Percentiles rank a stretch among this genome's conserved stretches.
phyloP scores from a whole-genome alignment of 2,797 vertebrate species.

The Ambastaia sidthimunki region DNA sequence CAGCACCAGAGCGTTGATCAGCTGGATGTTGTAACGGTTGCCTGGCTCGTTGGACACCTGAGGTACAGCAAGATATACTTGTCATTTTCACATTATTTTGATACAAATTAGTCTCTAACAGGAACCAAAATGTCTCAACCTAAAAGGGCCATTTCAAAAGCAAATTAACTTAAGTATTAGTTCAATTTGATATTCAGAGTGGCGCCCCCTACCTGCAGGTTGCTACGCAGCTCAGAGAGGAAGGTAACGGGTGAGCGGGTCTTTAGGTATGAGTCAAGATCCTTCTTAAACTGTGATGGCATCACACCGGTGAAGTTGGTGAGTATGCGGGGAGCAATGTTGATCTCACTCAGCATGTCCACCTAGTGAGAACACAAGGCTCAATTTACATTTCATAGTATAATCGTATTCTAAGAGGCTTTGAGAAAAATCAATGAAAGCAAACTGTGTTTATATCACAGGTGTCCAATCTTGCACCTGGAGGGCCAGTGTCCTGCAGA shows the following conservation, averaged over 20 bases:
- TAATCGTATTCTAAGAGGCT: neutral
- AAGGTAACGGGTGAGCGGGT: slow-evolving; percentile 98
- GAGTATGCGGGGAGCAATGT: slow-evolving; percentile 97
- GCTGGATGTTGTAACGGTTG: slow-evolving; percentile 99
- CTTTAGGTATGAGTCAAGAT: slow-evolving; percentile 98
- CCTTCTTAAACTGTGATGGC: slow-evolving; percentile 99
- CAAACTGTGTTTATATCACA: too few species aligned
- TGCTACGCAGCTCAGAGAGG: slow-evolving; percentile 95
- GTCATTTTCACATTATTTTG: too few species aligned
- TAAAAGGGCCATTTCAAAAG: too few species aligned
- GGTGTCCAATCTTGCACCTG: too few species aligned
- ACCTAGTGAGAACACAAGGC: slow-evolving; percentile 56
- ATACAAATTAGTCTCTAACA: too few species aligned
- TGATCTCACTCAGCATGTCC: slow-evolving; percentile 99
- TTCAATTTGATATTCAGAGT: slow-evolving; percentile 41
- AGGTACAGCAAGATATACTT: neutral
- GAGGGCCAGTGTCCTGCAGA: too few species aligned
- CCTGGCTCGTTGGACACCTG: slow-evolving; percentile 95
- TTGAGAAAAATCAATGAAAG: neutral
- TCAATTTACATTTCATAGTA: neutral
- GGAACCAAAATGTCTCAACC: too few species aligned
- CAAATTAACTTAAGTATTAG: neutral
- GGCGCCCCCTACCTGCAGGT: slow-evolving; percentile 85
- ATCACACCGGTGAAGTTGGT: slow-evolving; percentile 99
- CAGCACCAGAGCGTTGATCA: slow-evolving; percentile 97